phyloP scores from a whole-genome alignment of 2,888 invertebrate genomes.

The Heliothis peltigera region DNA sequence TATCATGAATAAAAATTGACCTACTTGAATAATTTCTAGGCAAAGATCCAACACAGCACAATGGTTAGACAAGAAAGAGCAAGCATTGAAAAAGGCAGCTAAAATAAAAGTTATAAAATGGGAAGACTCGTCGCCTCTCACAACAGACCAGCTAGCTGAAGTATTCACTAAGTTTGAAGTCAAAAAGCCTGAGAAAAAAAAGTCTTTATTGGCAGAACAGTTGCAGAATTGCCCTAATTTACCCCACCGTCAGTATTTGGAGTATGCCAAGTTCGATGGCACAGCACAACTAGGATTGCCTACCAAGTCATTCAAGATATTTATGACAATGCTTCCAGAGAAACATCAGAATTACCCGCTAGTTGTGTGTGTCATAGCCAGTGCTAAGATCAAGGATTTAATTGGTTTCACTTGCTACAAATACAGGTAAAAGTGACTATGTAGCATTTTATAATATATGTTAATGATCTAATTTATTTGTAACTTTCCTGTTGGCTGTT shows the following conservation, averaged over 20 bases:
- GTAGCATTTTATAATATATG: not conserved
- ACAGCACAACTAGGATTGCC: conserved; percentile 94
- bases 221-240: conserved; percentile 93
- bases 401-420: conserved; percentile 98
- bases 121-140: conserved; percentile 89
- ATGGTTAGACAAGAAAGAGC: conserved; percentile 96
- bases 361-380: conserved; percentile 94
- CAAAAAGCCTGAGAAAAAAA: conserved; percentile 74
- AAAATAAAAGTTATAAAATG: conserved; percentile 94
- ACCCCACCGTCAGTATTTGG: conserved; percentile 96
- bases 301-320: conserved; percentile 96
- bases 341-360: conserved; percentile 96
- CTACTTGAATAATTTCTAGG: conserved; percentile 48
- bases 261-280: conserved; percentile 98
- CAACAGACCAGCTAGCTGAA: conserved; percentile 90
- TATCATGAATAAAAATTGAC: not conserved
- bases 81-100: conserved; percentile 94
- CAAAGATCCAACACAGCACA: conserved; percentile 96
- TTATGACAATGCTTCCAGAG: conserved; percentile 95
- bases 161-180: conserved; percentile 88
- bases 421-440: conserved; percentile 88
- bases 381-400: conserved; percentile 96
- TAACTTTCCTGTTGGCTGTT: conserved; percentile 5
- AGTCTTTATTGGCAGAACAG: conserved; percentile 93
- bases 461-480: not conserved